Evolutionary conservation across 1,140 invertebrate species (phyloP).

Genomic region (Pantala flavescens): DNA sequence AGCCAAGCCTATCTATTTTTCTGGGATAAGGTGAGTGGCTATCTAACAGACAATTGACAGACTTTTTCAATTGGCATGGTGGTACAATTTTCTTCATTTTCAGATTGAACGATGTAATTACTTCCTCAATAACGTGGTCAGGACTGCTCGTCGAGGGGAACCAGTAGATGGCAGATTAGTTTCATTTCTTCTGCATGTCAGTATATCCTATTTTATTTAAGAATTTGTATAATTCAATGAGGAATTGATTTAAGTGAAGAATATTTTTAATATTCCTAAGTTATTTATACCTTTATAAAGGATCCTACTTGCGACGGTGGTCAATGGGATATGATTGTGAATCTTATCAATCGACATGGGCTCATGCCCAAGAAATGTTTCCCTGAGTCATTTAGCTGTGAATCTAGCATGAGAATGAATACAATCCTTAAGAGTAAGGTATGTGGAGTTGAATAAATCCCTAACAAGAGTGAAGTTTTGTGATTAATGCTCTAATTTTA

Average conservation of each 20-base stretch:
- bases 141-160: constrained; percentile 61
- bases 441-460: too few species aligned
- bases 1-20: constrained; percentile 80
- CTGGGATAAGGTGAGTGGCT: constrained; percentile 64
- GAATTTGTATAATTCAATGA: neutral
- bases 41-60: neutral
- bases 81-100: constrained; percentile 22
- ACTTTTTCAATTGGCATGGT: neutral
- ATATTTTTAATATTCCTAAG: neutral
- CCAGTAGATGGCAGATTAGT: constrained; percentile 63
- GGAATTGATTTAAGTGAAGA: neutral
- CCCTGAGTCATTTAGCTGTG: constrained; percentile 68
- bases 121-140: constrained; percentile 70
- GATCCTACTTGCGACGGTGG: constrained; percentile 77
- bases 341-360: constrained; percentile 76
- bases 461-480: too few species aligned
- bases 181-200: constrained; percentile 59
- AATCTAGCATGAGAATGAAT: constrained; percentile 62
- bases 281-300: constrained; percentile 33
- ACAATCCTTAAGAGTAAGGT: constrained; percentile 70
- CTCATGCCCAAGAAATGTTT: constrained; percentile 79
- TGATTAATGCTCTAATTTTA: too few species aligned
- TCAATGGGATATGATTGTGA: constrained; percentile 86
- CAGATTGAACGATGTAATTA: constrained; percentile 76
- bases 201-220: constrained; percentile 19